Base-by-base conservation (phyloP, 2,797 vertebrate genomes). In the Leptodon cayanensis region DNA sequence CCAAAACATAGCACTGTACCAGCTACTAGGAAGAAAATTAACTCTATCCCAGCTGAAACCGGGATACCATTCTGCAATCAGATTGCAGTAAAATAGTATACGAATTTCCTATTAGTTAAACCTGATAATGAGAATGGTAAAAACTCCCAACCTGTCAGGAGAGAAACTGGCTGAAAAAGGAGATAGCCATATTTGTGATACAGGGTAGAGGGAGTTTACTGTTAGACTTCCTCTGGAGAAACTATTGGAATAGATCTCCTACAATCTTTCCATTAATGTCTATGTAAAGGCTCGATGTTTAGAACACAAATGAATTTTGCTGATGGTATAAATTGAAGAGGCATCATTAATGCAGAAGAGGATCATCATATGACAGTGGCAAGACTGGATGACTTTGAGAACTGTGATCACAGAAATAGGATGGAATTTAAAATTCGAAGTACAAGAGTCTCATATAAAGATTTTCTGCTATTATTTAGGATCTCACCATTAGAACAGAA, bases 101-200 rank as follows among this genome's bases (percentile, higher is more conserved):
- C 42, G 6, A 66, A 50, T 17, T 85, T 80, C 10, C 25, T 65
- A 5, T 83, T 70, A 37, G 33, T 42, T 79, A 91, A 91, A 80
- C 6, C 65, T 47, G 28, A n/a, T 37, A 73, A 57, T 63, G 10
- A 80, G 10, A 18, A 28, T 42, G 3, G 14, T 84, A 62, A 87
- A 87, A 55, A 5, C 0, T 0, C 1, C 14, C 15, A 69, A 37
- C 2, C 19, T 79, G 3, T 37, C 55, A 80, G 57, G 33, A 80
- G 16, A 62, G 10, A 8, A 89, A 69, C 16, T 67, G 20, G 20
- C 33, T 49, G 13, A 80, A 83, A 65, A 87, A 15, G 11, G 7
- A 90, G 11, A 47, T 22, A 73, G 29, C 3, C 10, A 3, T 80
- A 54, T 86, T 63, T 87, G 31, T 71, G 29, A 40, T 67, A 63